phyloP scores from a whole-genome alignment of 2,113 vertebrate species.

The Echinops telfairi region DNA sequence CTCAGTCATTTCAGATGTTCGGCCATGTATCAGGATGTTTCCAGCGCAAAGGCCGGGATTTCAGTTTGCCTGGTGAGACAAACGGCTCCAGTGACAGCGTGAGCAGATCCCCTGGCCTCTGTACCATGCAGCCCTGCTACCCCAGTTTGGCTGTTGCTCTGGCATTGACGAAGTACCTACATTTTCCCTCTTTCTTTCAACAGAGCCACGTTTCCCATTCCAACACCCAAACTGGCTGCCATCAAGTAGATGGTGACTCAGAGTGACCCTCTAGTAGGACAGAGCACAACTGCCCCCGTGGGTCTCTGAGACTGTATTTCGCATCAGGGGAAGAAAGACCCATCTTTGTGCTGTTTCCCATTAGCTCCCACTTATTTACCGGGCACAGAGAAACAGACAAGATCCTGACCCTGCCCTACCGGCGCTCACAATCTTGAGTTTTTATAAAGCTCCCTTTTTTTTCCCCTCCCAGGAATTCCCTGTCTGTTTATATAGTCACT shows the following conservation, averaged over 20 bases:
- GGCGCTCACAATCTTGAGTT: not conserved
- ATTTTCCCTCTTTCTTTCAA: not conserved
- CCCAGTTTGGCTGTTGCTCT: not conserved
- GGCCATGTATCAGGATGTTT: not conserved
- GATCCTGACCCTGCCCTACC: not conserved
- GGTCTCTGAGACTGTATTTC: too few relatives aligned
- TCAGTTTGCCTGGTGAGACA: not conserved
- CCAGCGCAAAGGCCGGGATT: not conserved
- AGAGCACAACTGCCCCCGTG: too few relatives aligned
- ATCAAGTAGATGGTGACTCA: too few relatives aligned
- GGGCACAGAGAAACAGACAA: not conserved
- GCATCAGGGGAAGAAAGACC: too few relatives aligned
- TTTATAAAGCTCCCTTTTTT: not conserved
- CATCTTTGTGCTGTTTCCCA: too few relatives aligned
- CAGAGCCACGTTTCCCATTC: not conserved
- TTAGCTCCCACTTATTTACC: not conserved
- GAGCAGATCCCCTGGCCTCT: not conserved
- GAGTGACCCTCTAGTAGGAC: too few relatives aligned
- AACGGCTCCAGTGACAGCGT: not conserved
- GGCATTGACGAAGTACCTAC: not conserved
- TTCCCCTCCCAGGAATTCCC: constrained; percentile 10
- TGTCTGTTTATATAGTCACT: constrained; percentile 14
- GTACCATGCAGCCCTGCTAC: not conserved
- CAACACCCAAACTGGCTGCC: too few relatives aligned
- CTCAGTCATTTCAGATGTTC: constrained; percentile 2